These are phyloP conservation scores for Eclectus roratus DNA, from an alignment of 2,113 vertebrate species.

Conservation along the genomic window DNA sequence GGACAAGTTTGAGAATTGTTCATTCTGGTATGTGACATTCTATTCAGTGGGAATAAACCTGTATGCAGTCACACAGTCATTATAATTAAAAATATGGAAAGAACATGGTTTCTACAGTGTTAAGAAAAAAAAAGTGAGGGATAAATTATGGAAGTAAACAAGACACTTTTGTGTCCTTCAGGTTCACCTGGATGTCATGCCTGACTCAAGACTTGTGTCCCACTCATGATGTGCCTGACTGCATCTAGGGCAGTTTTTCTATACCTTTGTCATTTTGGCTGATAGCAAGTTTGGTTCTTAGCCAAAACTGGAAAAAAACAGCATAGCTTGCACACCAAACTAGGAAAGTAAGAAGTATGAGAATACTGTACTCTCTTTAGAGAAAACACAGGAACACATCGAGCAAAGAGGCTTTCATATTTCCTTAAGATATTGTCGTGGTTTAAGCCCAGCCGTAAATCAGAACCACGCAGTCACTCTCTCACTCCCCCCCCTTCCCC, in stretches of 20 bases:
- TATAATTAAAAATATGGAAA: not conserved
- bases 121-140: not conserved
- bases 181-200: not conserved
- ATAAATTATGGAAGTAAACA: not conserved
- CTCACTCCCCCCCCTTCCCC: no score
- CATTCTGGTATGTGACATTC: not conserved
- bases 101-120: not conserved
- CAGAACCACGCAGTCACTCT: no score
- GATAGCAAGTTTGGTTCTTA: not conserved
- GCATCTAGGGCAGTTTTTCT: not conserved
- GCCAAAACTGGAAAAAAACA: not conserved
- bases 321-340: not conserved
- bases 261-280: not conserved
- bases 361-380: not conserved
- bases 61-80: not conserved
- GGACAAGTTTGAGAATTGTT: not conserved
- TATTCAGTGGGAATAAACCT: not conserved
- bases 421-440: not conserved
- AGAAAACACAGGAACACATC: not conserved
- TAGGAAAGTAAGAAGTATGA: not conserved
- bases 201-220: not conserved
- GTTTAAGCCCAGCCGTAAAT: no score
- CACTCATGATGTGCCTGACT: not conserved
- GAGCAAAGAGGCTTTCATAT: not conserved
- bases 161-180: not conserved